Conservation (phyloP, 2,797 vertebrate genomes). For the Myotis daubentonii region DNA sequence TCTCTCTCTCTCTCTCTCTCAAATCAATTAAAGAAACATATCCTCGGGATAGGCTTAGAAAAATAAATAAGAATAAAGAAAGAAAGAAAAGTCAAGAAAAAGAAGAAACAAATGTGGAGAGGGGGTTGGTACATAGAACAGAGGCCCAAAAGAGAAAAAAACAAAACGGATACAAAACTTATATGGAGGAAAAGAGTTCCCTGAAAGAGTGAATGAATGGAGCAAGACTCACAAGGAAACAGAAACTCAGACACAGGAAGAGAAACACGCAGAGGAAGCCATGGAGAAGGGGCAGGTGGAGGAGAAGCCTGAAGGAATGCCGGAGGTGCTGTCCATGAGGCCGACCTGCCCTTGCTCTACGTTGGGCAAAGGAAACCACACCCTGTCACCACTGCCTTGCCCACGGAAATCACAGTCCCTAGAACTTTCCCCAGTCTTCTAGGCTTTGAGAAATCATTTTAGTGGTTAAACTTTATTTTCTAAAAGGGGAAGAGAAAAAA, state of each 20-base stretch:
- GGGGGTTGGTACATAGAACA: background rate
- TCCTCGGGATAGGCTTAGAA: background rate
- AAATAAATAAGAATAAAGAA: background rate
- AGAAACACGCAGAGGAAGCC: background rate
- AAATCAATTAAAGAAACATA: background rate
- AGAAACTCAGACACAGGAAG: background rate
- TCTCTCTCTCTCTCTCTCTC: background rate
- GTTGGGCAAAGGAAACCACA: background rate
- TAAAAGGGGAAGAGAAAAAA: background rate
- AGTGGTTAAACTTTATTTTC: background rate
- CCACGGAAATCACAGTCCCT: background rate
- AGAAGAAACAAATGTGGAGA: background rate
- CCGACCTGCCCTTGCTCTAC: too few species aligned
- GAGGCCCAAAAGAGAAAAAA: background rate
- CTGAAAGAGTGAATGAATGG: background rate
- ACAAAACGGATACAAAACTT: background rate
- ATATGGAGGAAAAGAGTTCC: background rate
- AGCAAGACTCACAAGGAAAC: background rate
- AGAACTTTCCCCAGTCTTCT: background rate
- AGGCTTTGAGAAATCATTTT: background rate
- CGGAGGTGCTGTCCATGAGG: background rate
- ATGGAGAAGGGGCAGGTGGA: background rate
- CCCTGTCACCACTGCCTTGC: background rate
- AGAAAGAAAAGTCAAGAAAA: background rate
- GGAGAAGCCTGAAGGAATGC: background rate